A percentile compares a stretch with the other conserved stretches of the same genome.
These are phyloP conservation scores for Balanococcus diminutus DNA, from an alignment of 2,888 invertebrate species.

Conservation along the genomic window DNA sequence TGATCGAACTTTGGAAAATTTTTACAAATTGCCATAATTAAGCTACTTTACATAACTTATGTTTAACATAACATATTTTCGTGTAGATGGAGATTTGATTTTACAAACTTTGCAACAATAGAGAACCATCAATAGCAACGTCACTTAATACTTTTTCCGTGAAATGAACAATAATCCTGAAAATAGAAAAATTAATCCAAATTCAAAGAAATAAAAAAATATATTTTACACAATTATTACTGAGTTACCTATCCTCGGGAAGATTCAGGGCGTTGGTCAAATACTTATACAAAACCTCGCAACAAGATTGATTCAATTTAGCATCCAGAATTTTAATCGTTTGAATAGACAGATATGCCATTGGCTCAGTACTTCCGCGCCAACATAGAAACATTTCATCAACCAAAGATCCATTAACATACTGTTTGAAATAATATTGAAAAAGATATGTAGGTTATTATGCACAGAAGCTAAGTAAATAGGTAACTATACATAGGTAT, in stretches of 20 bases:
- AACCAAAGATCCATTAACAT: conserved; percentile 6
- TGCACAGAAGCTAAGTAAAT: background rate
- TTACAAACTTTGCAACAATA: background rate
- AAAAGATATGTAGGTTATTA: too few species aligned
- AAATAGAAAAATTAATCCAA: background rate
- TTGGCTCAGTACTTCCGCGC: conserved; percentile 7
- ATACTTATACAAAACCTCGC: background rate
- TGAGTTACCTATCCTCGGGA: conserved; percentile 17
- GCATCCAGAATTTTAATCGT: background rate
- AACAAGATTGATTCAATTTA: background rate
- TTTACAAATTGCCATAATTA: too few species aligned
- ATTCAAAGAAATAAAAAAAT: background rate
- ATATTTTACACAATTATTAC: background rate
- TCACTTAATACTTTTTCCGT: conserved; percentile 45
- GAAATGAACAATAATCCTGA: conserved; percentile 44
- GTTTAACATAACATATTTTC: too few species aligned
- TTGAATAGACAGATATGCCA: background rate
- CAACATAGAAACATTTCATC: conserved; percentile 17
- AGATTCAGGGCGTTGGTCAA: conserved; percentile 1
- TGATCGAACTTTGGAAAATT: too few species aligned
- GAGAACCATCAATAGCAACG: conserved; percentile 39
- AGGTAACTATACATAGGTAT: background rate
- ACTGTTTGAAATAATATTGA: background rate
- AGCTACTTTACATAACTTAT: too few species aligned
- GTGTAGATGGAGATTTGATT: background rate